Conservation (phyloP, 30 jellyfish, hydroid and myxozoan genomes). For the Clytia hemisphaerica region DNA sequence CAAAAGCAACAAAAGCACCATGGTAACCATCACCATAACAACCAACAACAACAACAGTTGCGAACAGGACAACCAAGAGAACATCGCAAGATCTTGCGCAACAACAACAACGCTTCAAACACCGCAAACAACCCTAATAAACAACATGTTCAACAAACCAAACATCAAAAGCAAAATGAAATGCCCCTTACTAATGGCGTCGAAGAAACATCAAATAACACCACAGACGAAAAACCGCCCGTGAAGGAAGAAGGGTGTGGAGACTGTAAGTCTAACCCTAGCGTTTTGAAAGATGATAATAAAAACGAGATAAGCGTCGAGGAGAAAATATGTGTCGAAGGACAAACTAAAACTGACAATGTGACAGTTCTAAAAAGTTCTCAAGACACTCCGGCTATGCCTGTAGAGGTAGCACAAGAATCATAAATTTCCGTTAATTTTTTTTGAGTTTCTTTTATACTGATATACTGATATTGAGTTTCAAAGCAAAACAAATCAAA, state of each 20-base stretch:
- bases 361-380: too few relatives aligned
- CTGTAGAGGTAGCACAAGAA: too few relatives aligned
- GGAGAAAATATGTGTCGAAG: background rate
- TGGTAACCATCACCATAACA: conserved; percentile 53
- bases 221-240: conserved; percentile 14
- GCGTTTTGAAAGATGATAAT: background rate
- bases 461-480: too few relatives aligned
- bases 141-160: conserved; percentile 23
- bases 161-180: too few relatives aligned
- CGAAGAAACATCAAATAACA: conserved; percentile 12
- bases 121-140: conserved; percentile 21
- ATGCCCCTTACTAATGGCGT: too few relatives aligned
- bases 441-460: too few relatives aligned
- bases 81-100: conserved; percentile 30
- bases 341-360: background rate
- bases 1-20: conserved; percentile 7
- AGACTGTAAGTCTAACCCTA: background rate
- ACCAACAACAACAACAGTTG: conserved; percentile 55
- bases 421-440: too few relatives aligned
- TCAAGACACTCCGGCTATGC: too few relatives aligned
- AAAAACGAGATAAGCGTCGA: background rate
- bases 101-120: conserved; percentile 18
- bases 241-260: background rate
- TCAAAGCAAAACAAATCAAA: too few relatives aligned
- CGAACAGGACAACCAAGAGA: conserved; percentile 32